Evolutionary conservation across 2,888 invertebrate genomes (phyloP).

Genomic region (Drosophila mercatorum): DNA sequence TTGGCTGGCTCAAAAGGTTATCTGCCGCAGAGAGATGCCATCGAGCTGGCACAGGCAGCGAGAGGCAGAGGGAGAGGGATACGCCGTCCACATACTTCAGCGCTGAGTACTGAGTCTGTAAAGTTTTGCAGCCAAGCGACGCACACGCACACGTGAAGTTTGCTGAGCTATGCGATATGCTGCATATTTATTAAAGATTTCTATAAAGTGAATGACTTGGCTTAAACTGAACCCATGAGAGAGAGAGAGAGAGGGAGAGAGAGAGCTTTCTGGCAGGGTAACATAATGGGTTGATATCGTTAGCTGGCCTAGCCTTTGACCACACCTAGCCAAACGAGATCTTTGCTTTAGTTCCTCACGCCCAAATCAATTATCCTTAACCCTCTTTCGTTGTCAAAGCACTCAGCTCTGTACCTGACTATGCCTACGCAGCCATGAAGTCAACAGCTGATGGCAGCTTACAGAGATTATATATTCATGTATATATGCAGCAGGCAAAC

Average conservation of each 20-base stretch:
- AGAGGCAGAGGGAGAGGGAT: not conserved
- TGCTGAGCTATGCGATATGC: conserved; percentile 19
- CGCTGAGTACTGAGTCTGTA: conserved; percentile 50
- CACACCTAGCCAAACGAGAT: conserved; percentile 36
- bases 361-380: conserved; percentile 81
- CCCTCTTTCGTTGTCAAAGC: not conserved
- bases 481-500: not conserved
- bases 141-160: conserved; percentile 6
- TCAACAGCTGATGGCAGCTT: no score
- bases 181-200: conserved; percentile 13
- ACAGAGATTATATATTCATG: not conserved
- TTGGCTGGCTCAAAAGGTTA: conserved; percentile 34
- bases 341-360: conserved; percentile 80
- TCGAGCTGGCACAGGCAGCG: not conserved
- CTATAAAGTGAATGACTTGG: not conserved
- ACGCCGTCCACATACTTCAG: conserved; percentile 15
- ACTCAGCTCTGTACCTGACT: no score
- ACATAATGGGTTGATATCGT: not conserved
- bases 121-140: conserved; percentile 42
- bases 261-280: not conserved
- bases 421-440: no score
- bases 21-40: conserved; percentile 7
- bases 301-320: conserved; percentile 1
- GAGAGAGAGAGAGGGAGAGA: no score
- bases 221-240: not conserved